Conservation (phyloP, 1,140 invertebrate species). For the Macrocentrus cingulum region DNA sequence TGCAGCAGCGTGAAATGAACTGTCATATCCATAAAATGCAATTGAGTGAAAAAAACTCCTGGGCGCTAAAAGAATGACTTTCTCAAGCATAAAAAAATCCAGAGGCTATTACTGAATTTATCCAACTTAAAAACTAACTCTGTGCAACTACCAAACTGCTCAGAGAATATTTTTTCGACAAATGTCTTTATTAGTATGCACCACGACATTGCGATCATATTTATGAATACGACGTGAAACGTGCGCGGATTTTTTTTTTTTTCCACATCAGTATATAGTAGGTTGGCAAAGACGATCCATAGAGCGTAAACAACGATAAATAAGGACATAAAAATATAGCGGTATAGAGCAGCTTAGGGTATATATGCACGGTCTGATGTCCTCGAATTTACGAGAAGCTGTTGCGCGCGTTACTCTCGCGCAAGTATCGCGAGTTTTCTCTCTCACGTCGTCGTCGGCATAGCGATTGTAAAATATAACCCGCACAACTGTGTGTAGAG, state of each 20-base stretch:
- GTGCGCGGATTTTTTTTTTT: slow-evolving; percentile 12
- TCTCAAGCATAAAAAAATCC: too few relatives aligned
- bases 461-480: slow-evolving; percentile 4
- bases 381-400: background rate
- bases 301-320: slow-evolving; percentile 23
- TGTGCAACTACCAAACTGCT: too few relatives aligned
- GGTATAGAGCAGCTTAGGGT: background rate
- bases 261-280: too few relatives aligned
- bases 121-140: too few relatives aligned
- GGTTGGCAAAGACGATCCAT: background rate
- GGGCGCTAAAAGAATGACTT: too few relatives aligned
- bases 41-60: too few relatives aligned
- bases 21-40: too few relatives aligned
- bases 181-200: slow-evolving; percentile 12
- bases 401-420: too few relatives aligned
- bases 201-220: slow-evolving; percentile 1
- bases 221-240: slow-evolving; percentile 16
- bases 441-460: background rate
- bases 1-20: too few relatives aligned
- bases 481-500: background rate
- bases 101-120: too few relatives aligned
- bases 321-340: slow-evolving; percentile 13
- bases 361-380: background rate
- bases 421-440: too few relatives aligned
- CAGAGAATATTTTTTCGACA: background rate